These are phyloP conservation scores for Drosophila tanythrix DNA, from an alignment of 2,888 invertebrate genomes.

Conservation along the genomic window DNA sequence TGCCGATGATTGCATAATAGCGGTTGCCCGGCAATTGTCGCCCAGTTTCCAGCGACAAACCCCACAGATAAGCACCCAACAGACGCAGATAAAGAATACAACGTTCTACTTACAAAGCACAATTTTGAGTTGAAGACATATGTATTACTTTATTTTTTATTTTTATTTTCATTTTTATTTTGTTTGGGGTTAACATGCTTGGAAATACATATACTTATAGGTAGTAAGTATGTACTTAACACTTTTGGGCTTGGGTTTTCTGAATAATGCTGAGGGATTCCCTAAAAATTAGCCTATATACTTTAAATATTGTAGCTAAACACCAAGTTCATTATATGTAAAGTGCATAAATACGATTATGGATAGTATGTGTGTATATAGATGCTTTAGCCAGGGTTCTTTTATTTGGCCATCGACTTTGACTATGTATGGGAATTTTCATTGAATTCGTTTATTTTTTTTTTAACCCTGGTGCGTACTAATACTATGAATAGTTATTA, in stretches of 20 bases:
- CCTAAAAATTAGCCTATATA: constrained; percentile 51
- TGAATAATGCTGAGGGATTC: constrained; percentile 59
- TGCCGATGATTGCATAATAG: constrained; percentile 62
- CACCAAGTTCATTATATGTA: constrained; percentile 40
- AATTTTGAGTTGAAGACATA: constrained; percentile 37
- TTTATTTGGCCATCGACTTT: constrained; percentile 30
- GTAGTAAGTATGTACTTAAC: constrained; percentile 33
- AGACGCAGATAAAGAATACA: constrained; percentile 30
- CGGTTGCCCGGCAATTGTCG: constrained; percentile 30
- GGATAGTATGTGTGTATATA: constrained; percentile 26
- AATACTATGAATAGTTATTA: constrained; percentile 18
- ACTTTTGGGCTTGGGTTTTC: constrained; percentile 24
- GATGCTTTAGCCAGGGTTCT: constrained; percentile 17
- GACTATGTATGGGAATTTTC: constrained; percentile 5
- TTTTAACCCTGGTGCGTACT: constrained; percentile 8
- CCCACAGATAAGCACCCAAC: constrained; percentile 53
- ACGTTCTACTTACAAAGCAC: constrained; percentile 31
- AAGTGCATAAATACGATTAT: constrained; percentile 55
- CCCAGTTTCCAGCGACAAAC: constrained; percentile 54
- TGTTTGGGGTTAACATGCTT: constrained; percentile 64
- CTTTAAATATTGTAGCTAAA: constrained; percentile 52
- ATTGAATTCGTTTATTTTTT: constrained; percentile 1
- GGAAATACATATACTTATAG: constrained; percentile 59
- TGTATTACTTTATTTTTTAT: constrained; percentile 31
- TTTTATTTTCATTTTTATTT: constrained; percentile 51